Evolutionary conservation across 2,797 vertebrate species (phyloP).

Genomic region (Crypturellus tataupa): DNA sequence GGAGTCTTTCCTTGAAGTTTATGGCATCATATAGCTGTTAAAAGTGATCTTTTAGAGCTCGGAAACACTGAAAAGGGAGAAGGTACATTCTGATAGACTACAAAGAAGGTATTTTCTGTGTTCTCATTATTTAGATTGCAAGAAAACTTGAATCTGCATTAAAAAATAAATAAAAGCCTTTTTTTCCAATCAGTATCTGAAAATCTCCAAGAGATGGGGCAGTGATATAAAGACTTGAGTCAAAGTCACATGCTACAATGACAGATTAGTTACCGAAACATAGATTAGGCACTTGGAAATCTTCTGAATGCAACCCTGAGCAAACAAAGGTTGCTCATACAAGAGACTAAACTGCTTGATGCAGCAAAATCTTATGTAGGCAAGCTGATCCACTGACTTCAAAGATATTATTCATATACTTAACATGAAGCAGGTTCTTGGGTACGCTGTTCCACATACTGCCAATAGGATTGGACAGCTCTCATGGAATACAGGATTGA

Average conservation of each 20-base stretch:
- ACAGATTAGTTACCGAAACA: background rate
- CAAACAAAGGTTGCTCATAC: background rate
- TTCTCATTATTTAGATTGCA: background rate
- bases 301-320: background rate
- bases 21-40: background rate
- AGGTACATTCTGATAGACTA: background rate
- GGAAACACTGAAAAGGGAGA: background rate
- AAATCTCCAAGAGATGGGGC: background rate
- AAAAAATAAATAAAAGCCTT: background rate
- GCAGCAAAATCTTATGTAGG: background rate
- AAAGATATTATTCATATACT: background rate
- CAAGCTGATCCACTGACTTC: background rate
- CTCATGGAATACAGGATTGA: background rate
- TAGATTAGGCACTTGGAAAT: background rate
- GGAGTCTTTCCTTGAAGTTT: background rate
- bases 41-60: background rate
- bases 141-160: background rate
- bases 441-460: background rate
- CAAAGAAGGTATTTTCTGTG: background rate
- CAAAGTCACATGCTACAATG: background rate
- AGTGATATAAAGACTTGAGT: background rate
- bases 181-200: background rate
- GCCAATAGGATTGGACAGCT: background rate
- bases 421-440: background rate
- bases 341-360: background rate